phyloP scores from a whole-genome alignment of 2,797 vertebrate species.

The Notamacropus eugenii region DNA sequence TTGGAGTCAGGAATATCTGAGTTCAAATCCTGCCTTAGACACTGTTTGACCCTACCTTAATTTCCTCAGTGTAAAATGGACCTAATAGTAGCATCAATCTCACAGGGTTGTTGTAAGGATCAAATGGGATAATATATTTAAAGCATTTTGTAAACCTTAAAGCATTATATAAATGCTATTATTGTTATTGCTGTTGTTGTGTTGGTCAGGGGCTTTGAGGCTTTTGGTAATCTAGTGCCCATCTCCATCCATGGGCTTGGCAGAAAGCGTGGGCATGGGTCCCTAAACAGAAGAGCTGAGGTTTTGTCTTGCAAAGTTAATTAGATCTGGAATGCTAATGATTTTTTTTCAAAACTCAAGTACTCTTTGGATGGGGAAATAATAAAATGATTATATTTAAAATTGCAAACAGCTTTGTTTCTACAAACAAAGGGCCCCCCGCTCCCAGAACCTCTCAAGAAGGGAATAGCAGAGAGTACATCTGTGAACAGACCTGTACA shows the following conservation, averaged over 20 bases:
- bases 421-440: constrained; percentile 71
- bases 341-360: constrained; percentile 67
- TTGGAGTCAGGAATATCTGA: neutral
- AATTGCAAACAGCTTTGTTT: constrained; percentile 78
- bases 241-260: constrained; percentile 23
- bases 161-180: neutral
- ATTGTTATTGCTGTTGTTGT: neutral
- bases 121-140: neutral
- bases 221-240: constrained; percentile 24
- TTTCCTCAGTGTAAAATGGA: neutral
- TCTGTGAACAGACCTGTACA: constrained; percentile 55
- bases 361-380: constrained; percentile 72
- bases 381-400: constrained; percentile 78
- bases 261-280: constrained; percentile 59
- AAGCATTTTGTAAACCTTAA: neutral
- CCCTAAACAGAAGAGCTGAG: constrained; percentile 56
- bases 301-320: constrained; percentile 76
- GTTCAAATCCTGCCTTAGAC: neutral
- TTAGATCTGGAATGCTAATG: constrained; percentile 75
- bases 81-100: neutral
- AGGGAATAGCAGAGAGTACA: constrained; percentile 24
- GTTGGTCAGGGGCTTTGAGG: constrained; percentile 39
- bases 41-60: neutral
- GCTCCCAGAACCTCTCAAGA: constrained; percentile 41
- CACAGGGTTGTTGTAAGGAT: neutral